A percentile compares a stretch with the other conserved stretches of the same genome.
phyloP scores from a whole-genome alignment of 2,113 vertebrate genomes.

The Phyllopteryx taeniolatus region DNA sequence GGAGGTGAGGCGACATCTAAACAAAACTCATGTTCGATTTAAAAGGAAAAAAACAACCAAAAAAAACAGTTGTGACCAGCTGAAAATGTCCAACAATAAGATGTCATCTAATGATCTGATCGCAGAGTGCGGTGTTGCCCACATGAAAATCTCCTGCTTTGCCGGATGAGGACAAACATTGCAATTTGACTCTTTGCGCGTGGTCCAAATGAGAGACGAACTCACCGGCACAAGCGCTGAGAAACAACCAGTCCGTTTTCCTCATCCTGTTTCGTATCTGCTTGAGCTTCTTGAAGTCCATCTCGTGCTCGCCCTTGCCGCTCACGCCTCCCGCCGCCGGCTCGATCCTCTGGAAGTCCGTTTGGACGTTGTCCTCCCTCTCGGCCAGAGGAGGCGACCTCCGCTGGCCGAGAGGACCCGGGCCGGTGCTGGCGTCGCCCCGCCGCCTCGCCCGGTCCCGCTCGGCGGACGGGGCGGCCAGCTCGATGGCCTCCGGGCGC shows the following conservation, averaged over 20 bases:
- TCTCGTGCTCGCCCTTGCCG: constrained; percentile 85
- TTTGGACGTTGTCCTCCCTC: constrained; percentile 83
- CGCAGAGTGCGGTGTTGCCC: too few species aligned
- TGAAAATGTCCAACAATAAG: too few species aligned
- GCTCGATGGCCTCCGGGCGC: constrained; percentile 83
- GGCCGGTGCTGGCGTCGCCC: constrained; percentile 78
- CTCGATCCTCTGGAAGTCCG: constrained; percentile 97
- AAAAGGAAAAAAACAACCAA: too few species aligned
- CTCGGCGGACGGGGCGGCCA: constrained; percentile 81
- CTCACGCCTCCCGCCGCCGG: constrained; percentile 78
- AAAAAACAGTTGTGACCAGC: too few species aligned
- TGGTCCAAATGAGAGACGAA: constrained; percentile 5
- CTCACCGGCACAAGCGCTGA: constrained; percentile 97
- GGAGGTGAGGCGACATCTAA: too few species aligned
- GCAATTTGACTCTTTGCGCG: not conserved
- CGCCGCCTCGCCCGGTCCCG: constrained; percentile 85
- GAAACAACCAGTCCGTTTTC: constrained; percentile 96
- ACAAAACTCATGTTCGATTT: too few species aligned
- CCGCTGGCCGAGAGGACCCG: constrained; percentile 72
- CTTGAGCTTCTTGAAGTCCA: constrained; percentile 93
- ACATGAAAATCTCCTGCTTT: too few species aligned
- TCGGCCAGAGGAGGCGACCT: constrained; percentile 82
- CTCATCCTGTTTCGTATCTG: constrained; percentile 98
- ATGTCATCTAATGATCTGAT: too few species aligned
- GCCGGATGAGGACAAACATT: too few species aligned